phyloP scores from a whole-genome alignment of 2,113 vertebrate species.

The Pteropus alecto region DNA sequence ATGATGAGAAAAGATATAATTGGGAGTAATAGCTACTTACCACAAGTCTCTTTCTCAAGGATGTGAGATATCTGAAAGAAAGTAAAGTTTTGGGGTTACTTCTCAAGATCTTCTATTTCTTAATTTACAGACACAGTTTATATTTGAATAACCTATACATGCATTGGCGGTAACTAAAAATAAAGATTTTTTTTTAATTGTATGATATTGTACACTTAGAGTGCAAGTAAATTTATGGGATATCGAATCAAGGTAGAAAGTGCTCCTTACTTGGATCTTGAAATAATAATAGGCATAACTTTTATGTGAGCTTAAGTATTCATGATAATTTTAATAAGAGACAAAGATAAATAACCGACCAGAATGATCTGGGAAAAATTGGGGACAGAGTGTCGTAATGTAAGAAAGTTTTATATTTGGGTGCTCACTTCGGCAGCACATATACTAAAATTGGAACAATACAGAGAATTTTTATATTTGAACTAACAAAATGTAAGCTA shows the following conservation, averaged over 20 bases:
- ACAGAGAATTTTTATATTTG: background rate
- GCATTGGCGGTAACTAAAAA: background rate
- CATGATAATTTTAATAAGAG: background rate
- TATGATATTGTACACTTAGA: background rate
- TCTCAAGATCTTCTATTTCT: background rate
- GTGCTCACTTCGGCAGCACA: no score
- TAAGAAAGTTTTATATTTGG: background rate
- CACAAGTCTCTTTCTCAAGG: background rate
- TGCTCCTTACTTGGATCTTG: background rate
- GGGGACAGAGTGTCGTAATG: background rate
- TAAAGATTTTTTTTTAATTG: background rate
- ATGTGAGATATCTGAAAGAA: background rate
- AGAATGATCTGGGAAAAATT: background rate
- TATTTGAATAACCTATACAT: background rate
- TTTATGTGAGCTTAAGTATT: background rate
- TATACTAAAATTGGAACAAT: no score
- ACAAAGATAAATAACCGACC: background rate
- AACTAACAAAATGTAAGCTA: background rate
- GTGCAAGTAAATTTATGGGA: background rate
- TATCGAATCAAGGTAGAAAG: background rate
- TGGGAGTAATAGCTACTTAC: background rate
- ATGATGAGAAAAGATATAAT: background rate
- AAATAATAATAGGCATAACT: background rate
- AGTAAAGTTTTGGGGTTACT: background rate
- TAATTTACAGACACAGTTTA: background rate